These are phyloP conservation scores for Dicrostonyx torquatus DNA, from an alignment of 2,797 vertebrate species.

Conservation along the genomic window DNA sequence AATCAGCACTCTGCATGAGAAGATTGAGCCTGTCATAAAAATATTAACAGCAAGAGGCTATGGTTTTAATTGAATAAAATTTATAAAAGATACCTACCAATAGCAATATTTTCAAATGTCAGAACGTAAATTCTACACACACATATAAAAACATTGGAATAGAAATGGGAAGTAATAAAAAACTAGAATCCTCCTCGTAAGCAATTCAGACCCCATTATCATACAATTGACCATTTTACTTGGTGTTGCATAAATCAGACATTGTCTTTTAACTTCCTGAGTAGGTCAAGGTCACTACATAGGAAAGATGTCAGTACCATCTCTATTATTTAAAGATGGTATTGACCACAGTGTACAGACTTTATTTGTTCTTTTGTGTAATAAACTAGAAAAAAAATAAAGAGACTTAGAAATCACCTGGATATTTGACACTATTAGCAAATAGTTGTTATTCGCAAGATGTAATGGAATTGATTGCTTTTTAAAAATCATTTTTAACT, in stretches of 20 bases:
- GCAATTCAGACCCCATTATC: not conserved
- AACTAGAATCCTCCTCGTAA: constrained; percentile 1
- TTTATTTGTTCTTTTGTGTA: not conserved
- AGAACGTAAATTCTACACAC: not conserved
- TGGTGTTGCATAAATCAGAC: not conserved
- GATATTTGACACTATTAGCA: not conserved
- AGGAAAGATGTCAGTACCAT: not conserved
- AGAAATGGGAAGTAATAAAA: constrained; percentile 3
- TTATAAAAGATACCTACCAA: not conserved
- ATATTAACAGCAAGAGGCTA: constrained; percentile 31
- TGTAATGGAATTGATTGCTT: not conserved
- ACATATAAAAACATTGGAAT: not conserved
- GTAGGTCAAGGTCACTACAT: not conserved
- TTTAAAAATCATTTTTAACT: not conserved
- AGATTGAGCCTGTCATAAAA: constrained; percentile 47
- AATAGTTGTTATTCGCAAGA: not conserved
- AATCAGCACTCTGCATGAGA: not conserved
- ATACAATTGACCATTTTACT: constrained; percentile 24
- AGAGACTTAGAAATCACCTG: not conserved
- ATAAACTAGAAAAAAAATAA: not conserved
- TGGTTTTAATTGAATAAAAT: constrained; percentile 27
- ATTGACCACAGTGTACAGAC: not conserved
- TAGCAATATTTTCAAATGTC: not conserved
- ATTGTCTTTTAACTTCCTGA: not conserved
- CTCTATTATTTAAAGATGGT: not conserved